Evolutionary conservation across 2,888 invertebrate species (phyloP), one percentile per base, ranked within the genome.

Genomic region (Chrysina gloriosa): DNA sequence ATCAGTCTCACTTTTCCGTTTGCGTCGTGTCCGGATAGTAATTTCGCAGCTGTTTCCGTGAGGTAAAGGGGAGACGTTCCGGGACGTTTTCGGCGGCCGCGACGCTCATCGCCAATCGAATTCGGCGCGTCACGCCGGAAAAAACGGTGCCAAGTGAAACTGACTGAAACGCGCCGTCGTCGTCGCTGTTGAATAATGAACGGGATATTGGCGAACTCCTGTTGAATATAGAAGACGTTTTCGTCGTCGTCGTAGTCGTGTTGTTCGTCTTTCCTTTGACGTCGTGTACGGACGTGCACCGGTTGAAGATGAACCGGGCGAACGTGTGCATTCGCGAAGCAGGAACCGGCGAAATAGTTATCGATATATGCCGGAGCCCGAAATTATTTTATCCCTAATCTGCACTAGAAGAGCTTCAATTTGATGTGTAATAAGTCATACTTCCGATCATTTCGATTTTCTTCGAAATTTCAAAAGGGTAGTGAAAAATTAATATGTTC

Each of bases 191-290:
- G 56, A 56, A 56, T 56, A 56, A 56, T 56, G 56, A 56, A 56
- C 4, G 16, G 29, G 56, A 39, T 56, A 56, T 56, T 56, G 56
- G 36, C 11, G 34, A 23, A 23, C 39, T 56, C 56, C 36, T 56
- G 56, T 56, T 56, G 56, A 56, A 56, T 56, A 56, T 56, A 56
- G 56, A 56, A 34, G 54, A 56, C 19, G 56, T n/a, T 21, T 56
- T 11, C 9, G 36, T 36, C 23, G 25, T 5, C 23, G 56, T 25
- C 11, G 23, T 25, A 25, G 11, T 21, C n/a, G 2, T n/a, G 9
- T 21, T 11, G 23, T 47, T 47, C 14, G 21, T 25, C 27, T 5
- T 3, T 7, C 11, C 48, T 25, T 48, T 25, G 48, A 48, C 9
- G 25, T 48, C 23, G 27, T 4, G 11, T 48, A 11, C n/a, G 48